A percentile compares a stretch with the other conserved stretches of the same genome.
These are phyloP conservation scores for Diceros bicornis DNA, from an alignment of 2,797 vertebrate species.

Conservation along the genomic window DNA sequence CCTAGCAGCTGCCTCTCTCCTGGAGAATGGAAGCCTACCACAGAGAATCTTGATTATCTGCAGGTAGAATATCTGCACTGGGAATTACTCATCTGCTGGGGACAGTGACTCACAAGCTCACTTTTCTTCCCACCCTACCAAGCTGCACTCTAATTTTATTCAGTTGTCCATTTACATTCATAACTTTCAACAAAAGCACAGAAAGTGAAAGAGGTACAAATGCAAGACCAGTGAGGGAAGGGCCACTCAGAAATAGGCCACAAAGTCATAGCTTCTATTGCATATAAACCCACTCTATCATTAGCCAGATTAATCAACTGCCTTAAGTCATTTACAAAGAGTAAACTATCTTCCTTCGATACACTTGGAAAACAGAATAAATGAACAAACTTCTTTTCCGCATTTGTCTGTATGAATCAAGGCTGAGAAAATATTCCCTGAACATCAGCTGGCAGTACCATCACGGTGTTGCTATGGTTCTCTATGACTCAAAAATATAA, in stretches of 20 bases:
- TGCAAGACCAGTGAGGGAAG: neutral
- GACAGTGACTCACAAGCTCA: neutral
- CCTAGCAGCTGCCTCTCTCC: neutral
- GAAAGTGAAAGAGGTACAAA: neutral
- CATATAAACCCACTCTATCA: neutral
- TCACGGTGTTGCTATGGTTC: neutral
- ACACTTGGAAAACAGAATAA: slow-evolving; percentile 1
- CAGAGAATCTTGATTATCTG: neutral
- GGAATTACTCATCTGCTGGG: neutral
- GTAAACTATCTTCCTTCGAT: neutral
- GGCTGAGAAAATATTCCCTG: neutral
- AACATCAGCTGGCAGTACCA: neutral
- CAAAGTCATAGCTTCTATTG: neutral
- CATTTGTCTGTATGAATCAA: neutral
- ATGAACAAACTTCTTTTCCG: neutral
- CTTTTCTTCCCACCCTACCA: neutral
- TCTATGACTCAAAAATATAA: neutral
- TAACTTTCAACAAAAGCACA: slow-evolving; percentile 2
- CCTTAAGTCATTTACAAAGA: neutral
- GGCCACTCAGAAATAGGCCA: neutral
- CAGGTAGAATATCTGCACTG: neutral
- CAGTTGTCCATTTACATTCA: neutral
- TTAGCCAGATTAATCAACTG: neutral
- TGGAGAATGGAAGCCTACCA: neutral
- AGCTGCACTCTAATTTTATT: neutral